A percentile compares a stretch with the other conserved stretches of the same genome.
phyloP scores from a whole-genome alignment of 2,797 vertebrate genomes.

The Diglossa cyanea region DNA sequence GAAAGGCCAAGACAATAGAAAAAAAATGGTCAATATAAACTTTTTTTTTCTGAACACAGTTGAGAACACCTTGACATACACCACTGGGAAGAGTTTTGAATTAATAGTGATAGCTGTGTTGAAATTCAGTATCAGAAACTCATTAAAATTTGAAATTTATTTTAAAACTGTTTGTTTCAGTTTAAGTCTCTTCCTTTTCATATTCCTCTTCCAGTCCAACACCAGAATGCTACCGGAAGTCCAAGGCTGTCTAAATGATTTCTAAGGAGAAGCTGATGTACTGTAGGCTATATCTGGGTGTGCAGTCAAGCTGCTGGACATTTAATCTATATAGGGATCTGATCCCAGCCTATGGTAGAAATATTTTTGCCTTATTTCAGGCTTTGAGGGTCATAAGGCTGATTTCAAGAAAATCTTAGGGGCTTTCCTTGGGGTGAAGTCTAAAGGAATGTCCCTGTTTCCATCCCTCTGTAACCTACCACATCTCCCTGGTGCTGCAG shows the following conservation, averaged over 20 bases:
- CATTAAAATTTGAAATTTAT: not conserved
- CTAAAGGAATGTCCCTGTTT: not conserved
- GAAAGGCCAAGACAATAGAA: not conserved
- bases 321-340: not conserved
- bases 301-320: not conserved
- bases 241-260: not conserved
- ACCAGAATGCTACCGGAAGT: not conserved
- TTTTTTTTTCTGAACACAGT: not conserved
- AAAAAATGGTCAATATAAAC: not conserved
- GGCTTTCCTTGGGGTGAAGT: not conserved
- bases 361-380: not conserved
- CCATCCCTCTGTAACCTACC: not conserved
- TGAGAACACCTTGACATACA: not conserved
- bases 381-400: not conserved
- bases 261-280: not conserved
- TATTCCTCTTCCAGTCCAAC: not conserved
- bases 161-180: not conserved
- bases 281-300: not conserved
- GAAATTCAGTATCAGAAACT: not conserved
- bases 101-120: not conserved
- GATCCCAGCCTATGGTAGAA: not conserved
- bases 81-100: not conserved
- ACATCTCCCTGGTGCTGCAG: not conserved
- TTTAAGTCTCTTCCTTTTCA: not conserved
- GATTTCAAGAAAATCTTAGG: not conserved